Conservation (phyloP, 2,888 invertebrate species). For the Acholoe squamosa region DNA sequence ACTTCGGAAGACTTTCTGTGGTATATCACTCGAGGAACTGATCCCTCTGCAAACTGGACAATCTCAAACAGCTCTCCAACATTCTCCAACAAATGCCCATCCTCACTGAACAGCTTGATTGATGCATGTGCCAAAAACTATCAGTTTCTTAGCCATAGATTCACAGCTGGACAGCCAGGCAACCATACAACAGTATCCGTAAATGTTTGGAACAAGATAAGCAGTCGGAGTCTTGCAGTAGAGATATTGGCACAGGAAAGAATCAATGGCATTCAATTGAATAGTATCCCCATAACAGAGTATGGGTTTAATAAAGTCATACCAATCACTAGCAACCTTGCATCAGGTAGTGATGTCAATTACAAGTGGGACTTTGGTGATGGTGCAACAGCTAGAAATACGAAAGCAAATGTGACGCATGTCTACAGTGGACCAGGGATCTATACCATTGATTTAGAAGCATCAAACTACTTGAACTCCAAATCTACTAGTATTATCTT, state of each 20-base stretch:
- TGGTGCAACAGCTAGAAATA: neutral
- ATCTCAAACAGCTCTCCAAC: neutral
- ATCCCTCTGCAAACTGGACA: neutral
- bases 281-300: neutral
- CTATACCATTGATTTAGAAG: neutral
- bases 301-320: neutral
- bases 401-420: neutral
- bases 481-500: neutral
- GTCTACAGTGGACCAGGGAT: neutral
- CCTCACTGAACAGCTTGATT: neutral
- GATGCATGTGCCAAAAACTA: neutral
- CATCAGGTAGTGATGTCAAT: neutral
- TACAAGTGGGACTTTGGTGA: slow-evolving; percentile 54
- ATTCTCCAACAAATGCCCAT: neutral
- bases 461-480: neutral
- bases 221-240: neutral
- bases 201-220: slow-evolving; percentile 23
- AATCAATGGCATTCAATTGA: neutral
- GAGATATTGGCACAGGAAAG: slow-evolving; percentile 36
- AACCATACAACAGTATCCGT: neutral
- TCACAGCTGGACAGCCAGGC: neutral
- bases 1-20: neutral
- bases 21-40: slow-evolving; percentile 13
- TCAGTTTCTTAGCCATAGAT: neutral
- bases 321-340: neutral